phyloP scores from a whole-genome alignment of 92 coral and sea anemone genomes.

The Epizoanthus scotinus region DNA sequence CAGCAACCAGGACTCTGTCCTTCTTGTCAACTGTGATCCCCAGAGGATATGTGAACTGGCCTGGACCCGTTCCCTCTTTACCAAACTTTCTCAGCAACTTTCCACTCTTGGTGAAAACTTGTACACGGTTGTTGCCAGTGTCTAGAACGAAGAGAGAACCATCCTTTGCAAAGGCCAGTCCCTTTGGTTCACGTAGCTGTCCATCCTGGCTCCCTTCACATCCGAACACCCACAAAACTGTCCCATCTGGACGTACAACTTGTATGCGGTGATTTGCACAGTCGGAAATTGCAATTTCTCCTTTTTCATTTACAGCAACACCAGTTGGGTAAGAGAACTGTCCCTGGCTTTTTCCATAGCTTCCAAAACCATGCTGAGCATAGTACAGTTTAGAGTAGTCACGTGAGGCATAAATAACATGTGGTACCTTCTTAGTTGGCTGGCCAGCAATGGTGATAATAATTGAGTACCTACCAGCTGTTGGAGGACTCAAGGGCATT shows the following conservation, averaged over 20 bases:
- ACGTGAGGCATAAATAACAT: slow-evolving; percentile 38
- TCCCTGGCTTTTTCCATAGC: slow-evolving; percentile 38
- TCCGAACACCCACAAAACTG: slow-evolving; percentile 43
- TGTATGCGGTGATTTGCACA: slow-evolving; percentile 46
- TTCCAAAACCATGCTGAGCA: slow-evolving; percentile 49
- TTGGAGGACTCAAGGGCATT: slow-evolving; percentile 29
- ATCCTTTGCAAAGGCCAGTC: slow-evolving; percentile 44
- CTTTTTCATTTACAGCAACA: slow-evolving; percentile 36
- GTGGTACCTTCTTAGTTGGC: slow-evolving; percentile 24
- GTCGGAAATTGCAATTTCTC: slow-evolving; percentile 45
- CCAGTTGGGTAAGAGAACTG: slow-evolving; percentile 48
- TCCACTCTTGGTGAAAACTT: slow-evolving; percentile 41
- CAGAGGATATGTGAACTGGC: slow-evolving; percentile 39
- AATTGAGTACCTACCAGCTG: slow-evolving; percentile 41
- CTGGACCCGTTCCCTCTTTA: slow-evolving; percentile 40
- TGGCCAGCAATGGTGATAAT: slow-evolving; percentile 27
- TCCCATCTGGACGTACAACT: slow-evolving; percentile 34
- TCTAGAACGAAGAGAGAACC: slow-evolving; percentile 51
- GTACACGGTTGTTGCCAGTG: slow-evolving; percentile 46
- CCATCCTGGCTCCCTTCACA: slow-evolving; percentile 34
- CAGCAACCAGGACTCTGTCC: slow-evolving; percentile 53
- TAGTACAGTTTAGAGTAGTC: slow-evolving; percentile 39
- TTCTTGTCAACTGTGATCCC: slow-evolving; percentile 46
- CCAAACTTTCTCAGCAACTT: slow-evolving; percentile 43
- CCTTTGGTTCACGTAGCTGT: slow-evolving; percentile 35